Evolutionary conservation across 2,797 vertebrate genomes (phyloP), one percentile per base, ranked within the genome.

Genomic region (Malurus leucopterus): DNA sequence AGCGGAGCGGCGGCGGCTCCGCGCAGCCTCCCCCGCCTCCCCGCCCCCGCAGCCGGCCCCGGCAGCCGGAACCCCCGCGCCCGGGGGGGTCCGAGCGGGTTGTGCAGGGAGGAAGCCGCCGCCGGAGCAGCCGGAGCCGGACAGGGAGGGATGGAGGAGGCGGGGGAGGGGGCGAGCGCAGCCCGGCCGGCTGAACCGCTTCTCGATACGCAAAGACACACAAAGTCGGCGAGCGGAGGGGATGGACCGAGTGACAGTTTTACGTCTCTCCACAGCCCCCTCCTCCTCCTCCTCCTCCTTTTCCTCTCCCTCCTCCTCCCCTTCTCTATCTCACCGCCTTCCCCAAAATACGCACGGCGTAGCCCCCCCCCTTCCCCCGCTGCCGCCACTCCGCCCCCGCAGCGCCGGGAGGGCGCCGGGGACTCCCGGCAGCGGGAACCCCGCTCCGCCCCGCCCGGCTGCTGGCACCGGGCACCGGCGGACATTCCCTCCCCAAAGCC

Each of bases 241-340:
- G 71, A 91, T 72, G 85, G 84, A 86, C 89, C 84, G 67, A 94
- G 72, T 77, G 92, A 91, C 94, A 93, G 84, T 90, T 94, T 93
- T 88, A 91, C 91, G 88, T 92, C 89, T 86, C 67, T 86, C 69
- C 80, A 80, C 82, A 88, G 79, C 86, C 70, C 75, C 90, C 88
- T 85, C 90, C 91, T 84, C 88, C 78, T 79, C 71, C 58, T 71
- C 79, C 75, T 77, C 78, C 91, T 74, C 22, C 32, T 77, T 53
- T 40, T 41, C 14, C 55, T 67, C 57, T 84, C 55, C 73, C 63
- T 73, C 43, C 62, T 81, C 54, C 65, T 68, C 73, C 67, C 26
- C 58, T 54, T 34, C 74, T 65, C 58, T 27, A 86, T 44, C 58
- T 71, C 54, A 10, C 83, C 79, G 86, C 91, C 93, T 89, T 84